Evolutionary conservation across 2,797 vertebrate species (phyloP).

Genomic region (Diplodus sargus): DNA sequence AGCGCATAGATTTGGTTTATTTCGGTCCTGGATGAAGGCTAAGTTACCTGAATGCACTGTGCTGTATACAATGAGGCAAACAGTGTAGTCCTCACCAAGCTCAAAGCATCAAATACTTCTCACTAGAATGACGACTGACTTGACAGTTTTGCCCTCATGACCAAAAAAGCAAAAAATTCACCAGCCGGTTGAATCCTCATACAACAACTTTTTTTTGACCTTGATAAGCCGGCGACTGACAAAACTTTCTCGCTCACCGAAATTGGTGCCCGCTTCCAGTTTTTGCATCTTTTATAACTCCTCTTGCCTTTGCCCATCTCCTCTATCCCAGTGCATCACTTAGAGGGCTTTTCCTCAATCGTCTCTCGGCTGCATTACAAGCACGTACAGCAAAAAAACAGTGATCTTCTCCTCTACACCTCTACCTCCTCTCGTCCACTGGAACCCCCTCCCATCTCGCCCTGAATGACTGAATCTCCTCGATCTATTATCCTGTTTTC

Average conservation of each 20-base stretch:
- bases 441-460: neutral
- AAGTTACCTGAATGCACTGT: neutral
- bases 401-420: conserved; percentile 3
- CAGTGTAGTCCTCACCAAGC: neutral
- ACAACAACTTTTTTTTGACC: conserved; percentile 1
- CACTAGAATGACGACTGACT: neutral
- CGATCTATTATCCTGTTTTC: conserved; percentile 2
- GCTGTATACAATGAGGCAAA: neutral
- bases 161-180: neutral
- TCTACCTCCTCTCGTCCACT: neutral
- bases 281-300: conserved; percentile 38
- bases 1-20: neutral
- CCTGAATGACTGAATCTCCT: conserved; percentile 10
- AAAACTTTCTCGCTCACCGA: conserved; percentile 18
- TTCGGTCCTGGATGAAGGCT: neutral
- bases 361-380: neutral
- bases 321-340: neutral
- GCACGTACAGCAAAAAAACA: conserved; percentile 1
- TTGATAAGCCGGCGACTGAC: neutral
- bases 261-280: conserved; percentile 26
- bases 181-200: neutral
- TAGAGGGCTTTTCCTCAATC: conserved; percentile 7
- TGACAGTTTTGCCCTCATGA: neutral
- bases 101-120: neutral
- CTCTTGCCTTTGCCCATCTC: conserved; percentile 12